Evolutionary conservation across 2,888 invertebrate species (phyloP).

Genomic region (Lasioglossum oenotherae): DNA sequence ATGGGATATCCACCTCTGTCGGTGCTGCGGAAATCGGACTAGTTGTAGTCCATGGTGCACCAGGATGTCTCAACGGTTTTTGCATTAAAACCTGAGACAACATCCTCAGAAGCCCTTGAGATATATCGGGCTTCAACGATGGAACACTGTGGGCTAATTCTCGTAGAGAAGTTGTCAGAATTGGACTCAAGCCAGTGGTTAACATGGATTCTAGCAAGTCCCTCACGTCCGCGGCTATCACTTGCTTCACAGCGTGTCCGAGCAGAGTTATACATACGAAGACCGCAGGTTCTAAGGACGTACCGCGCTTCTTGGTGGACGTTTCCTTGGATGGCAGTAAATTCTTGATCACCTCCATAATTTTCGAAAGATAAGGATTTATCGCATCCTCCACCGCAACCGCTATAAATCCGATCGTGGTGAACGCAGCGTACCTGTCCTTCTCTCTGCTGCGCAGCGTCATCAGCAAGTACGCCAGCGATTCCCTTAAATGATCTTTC

Average conservation of each 20-base stretch:
- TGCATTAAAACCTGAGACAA: slow-evolving; percentile 94
- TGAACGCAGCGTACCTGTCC: slow-evolving; percentile 94
- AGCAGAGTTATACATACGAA: slow-evolving; percentile 97
- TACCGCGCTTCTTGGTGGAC: slow-evolving; percentile 89
- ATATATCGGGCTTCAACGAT: slow-evolving; percentile 94
- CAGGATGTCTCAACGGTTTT: slow-evolving; percentile 92
- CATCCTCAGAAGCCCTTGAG: slow-evolving; percentile 96
- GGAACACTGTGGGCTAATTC: slow-evolving; percentile 96
- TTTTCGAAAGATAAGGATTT: slow-evolving; percentile 91
- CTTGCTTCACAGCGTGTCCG: slow-evolving; percentile 93
- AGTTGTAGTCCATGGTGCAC: slow-evolving; percentile 87
- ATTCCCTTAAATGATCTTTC: slow-evolving; percentile 89
- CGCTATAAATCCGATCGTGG: slow-evolving; percentile 95
- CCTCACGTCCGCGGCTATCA: slow-evolving; percentile 91
- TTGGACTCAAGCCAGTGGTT: slow-evolving; percentile 95
- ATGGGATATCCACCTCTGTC: slow-evolving; percentile 89
- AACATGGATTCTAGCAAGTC: slow-evolving; percentile 96
- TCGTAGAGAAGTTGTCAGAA: slow-evolving; percentile 95
- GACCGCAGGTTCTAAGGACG: slow-evolving; percentile 93
- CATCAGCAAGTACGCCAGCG: slow-evolving; percentile 91
- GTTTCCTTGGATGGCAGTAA: slow-evolving; percentile 92
- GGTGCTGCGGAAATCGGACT: slow-evolving; percentile 85
- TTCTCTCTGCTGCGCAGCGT: slow-evolving; percentile 93
- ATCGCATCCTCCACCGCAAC: slow-evolving; percentile 94
- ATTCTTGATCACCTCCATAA: slow-evolving; percentile 93